Percentiles rank a stretch among this genome's conserved stretches.
phyloP scores from a whole-genome alignment of 1,140 invertebrate genomes.

The Asobara japonica region DNA sequence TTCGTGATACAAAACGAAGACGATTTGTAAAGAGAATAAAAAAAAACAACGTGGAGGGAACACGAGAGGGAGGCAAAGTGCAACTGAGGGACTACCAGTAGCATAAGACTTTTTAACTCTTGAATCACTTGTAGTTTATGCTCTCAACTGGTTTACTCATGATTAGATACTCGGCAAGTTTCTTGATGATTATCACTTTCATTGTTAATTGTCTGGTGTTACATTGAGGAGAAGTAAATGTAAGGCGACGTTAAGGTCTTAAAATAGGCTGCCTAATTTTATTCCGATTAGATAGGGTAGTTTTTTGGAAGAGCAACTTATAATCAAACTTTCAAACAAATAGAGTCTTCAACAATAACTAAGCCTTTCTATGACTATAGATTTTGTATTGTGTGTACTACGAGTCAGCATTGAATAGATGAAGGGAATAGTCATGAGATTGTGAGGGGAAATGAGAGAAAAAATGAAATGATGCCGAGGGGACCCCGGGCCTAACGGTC shows the following conservation, averaged over 20 bases:
- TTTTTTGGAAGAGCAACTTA: too few relatives aligned
- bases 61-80: slow-evolving; percentile 53
- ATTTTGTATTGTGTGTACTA: slow-evolving; percentile 46
- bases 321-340: too few relatives aligned
- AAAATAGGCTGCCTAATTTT: too few relatives aligned
- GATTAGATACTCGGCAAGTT: too few relatives aligned
- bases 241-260: too few relatives aligned
- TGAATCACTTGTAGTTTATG: slow-evolving; percentile 6
- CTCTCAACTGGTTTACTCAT: too few relatives aligned
- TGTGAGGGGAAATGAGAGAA: background rate
- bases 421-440: background rate
- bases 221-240: too few relatives aligned
- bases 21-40: slow-evolving; percentile 47
- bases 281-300: too few relatives aligned
- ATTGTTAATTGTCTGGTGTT: too few relatives aligned
- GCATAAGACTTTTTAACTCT: slow-evolving; percentile 42
- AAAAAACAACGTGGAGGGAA: slow-evolving; percentile 51
- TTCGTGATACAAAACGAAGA: slow-evolving; percentile 41
- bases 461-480: background rate
- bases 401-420: slow-evolving; percentile 49
- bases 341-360: too few relatives aligned
- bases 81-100: slow-evolving; percentile 49
- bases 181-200: too few relatives aligned
- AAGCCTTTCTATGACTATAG: too few relatives aligned
- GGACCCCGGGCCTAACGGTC: slow-evolving; percentile 27